Evolutionary conservation across 2,113 vertebrate genomes (phyloP), one percentile per base, ranked within the genome.

Genomic region (Holacanthus passer): DNA sequence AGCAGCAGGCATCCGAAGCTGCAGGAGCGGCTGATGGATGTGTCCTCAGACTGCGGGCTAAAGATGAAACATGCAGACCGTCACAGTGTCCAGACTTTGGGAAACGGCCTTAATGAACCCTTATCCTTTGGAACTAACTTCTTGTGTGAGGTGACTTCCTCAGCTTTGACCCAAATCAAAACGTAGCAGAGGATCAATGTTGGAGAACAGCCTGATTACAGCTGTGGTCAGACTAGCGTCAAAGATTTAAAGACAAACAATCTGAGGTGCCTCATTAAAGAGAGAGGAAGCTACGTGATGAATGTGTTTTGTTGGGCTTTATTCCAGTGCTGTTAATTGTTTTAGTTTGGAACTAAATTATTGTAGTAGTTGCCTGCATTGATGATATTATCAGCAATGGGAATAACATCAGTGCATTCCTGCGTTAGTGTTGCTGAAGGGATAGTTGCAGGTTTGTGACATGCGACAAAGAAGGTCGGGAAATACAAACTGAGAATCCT

Each of bases 11-110:
- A 66, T 62, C 60, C 71, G 24, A 24, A 37, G 35, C 77, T 68
- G 71, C 79, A 64, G 52, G 52, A 87, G 63, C 74, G 86, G 77
- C 63, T 87, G 87, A 82, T 89, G 85, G 80, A 92, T 89, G 58
- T 82, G 47, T 87, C 78, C 32, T 82, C 64, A 66, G 71, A 84
- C 77, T 77, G 59, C 45, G 32, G 66, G 32, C 70, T 65, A 47
- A 81, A 83, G 85, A 87, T 85, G 32, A 73, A 79, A 79, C 75
- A 48, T 12, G 39, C 53, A 45, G 79, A 69, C 41, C 52, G 66
- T 67, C 72, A 29, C 56, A 59, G 48, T 1, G 4, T 63, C 69
- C 66, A 29, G 48, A 79, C n/a, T 10, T 41, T 43, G 31, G 48
- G 66, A 69, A 82, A 55, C 62, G 71, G 41, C 74, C 53, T 65